phyloP scores from a whole-genome alignment of 2,113 vertebrate species.

The Dasyurus viverrinus region DNA sequence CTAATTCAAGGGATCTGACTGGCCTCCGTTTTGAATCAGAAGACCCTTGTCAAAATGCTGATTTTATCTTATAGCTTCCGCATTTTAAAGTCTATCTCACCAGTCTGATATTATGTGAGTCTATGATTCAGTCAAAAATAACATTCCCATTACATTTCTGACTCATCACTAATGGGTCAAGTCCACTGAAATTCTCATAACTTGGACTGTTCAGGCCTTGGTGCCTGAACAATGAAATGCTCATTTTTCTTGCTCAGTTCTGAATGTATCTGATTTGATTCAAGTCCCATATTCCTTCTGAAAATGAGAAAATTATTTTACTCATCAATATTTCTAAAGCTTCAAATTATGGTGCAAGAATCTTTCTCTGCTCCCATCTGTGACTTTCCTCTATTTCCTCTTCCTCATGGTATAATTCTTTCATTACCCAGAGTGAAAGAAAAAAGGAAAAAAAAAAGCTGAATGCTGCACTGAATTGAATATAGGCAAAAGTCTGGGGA shows the following conservation, averaged over 20 bases:
- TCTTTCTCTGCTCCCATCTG: background rate
- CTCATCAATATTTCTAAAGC: background rate
- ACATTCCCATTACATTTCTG: background rate
- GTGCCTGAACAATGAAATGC: background rate
- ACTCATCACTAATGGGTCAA: background rate
- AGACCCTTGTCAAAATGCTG: background rate
- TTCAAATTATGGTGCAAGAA: background rate
- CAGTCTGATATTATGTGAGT: background rate
- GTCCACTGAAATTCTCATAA: background rate
- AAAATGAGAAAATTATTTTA: background rate
- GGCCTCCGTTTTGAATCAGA: background rate
- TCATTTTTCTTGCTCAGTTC: background rate
- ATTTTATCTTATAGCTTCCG: background rate
- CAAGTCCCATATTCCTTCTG: background rate
- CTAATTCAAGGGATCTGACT: background rate
- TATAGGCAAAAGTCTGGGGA: background rate
- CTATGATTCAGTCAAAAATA: background rate
- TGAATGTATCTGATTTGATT: background rate
- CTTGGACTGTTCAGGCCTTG: background rate
- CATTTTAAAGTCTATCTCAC: background rate
- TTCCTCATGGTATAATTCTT: background rate
- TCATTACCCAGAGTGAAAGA: background rate
- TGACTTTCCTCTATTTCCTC: background rate
- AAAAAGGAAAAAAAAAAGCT: background rate
- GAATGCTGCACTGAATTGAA: background rate